phyloP scores from a whole-genome alignment of 2,888 invertebrate genomes.

The Lymantria dispar region DNA sequence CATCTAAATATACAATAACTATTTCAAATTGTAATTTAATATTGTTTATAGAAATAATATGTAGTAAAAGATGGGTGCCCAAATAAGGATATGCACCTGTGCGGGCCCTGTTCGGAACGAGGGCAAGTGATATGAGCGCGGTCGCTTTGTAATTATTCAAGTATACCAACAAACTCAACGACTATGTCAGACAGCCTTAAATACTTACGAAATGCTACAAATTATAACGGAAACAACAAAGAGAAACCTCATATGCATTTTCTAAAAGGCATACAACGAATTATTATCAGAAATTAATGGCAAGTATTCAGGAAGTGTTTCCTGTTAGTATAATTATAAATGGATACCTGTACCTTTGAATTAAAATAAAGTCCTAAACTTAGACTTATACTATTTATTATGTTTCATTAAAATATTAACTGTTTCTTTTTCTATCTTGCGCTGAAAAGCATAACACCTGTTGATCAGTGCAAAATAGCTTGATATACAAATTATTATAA shows the following conservation, averaged over 20 bases:
- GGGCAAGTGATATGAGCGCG: constrained; percentile 24
- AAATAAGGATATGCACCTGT: constrained; percentile 33
- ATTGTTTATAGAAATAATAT: constrained; percentile 11
- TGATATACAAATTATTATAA: no score
- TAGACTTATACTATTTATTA: no score
- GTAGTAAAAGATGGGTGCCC: constrained; percentile 16
- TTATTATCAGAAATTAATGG: no score
- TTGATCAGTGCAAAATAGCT: no score
- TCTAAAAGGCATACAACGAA: constrained; percentile 4
- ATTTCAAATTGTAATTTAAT: not conserved
- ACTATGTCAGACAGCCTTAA: constrained; percentile 15
- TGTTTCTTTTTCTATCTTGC: no score
- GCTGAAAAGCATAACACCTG: no score
- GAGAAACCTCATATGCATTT: not conserved
- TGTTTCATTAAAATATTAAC: no score
- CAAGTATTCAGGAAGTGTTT: no score
- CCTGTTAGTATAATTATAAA: no score
- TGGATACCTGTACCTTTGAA: no score
- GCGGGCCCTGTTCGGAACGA: constrained; percentile 20
- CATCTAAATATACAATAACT: no score
- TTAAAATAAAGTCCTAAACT: no score
- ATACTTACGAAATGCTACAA: constrained; percentile 22
- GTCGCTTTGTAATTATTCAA: constrained; percentile 32
- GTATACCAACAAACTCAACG: constrained; percentile 17
- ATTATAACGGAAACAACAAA: constrained; percentile 20